Conservation (phyloP, 2,113 vertebrate genomes). For the Chamaetylas fuelleborni region DNA sequence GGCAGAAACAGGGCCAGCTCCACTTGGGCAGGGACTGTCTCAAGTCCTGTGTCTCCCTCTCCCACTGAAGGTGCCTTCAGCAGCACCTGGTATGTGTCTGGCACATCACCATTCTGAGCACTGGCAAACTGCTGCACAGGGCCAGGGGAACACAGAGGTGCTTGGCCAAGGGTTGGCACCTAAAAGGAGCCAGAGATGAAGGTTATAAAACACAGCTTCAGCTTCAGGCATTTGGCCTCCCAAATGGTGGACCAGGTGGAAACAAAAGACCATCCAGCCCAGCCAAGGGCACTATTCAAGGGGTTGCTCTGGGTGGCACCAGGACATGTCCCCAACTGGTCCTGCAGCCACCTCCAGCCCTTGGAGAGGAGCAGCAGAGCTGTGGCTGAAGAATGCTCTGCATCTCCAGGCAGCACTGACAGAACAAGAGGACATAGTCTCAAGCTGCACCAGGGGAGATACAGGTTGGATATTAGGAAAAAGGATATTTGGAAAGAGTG, state of each 20-base stretch:
- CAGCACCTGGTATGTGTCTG: not conserved
- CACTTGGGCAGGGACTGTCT: not conserved
- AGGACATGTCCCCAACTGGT: not conserved
- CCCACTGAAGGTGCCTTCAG: not conserved
- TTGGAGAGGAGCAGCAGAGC: fast-evolving
- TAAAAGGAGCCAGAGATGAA: not conserved
- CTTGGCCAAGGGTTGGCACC: not conserved
- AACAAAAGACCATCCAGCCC: not conserved
- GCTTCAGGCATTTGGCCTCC: not conserved
- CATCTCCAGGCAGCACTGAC: no score
- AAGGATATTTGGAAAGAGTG: no score
- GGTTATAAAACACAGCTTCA: not conserved
- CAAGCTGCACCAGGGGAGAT: no score
- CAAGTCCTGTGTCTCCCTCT: fast-evolving
- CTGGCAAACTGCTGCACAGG: not conserved
- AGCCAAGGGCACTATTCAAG: not conserved
- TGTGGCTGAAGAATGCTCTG: not conserved
- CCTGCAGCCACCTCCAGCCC: not conserved
- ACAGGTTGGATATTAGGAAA: no score
- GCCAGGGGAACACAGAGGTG: not conserved
- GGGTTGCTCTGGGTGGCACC: no score
- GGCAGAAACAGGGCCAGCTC: not conserved
- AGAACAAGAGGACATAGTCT: no score
- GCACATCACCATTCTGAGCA: not conserved
- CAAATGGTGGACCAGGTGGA: not conserved